phyloP scores from a whole-genome alignment of 2,888 invertebrate genomes.

The Melinopterus prodromus region DNA sequence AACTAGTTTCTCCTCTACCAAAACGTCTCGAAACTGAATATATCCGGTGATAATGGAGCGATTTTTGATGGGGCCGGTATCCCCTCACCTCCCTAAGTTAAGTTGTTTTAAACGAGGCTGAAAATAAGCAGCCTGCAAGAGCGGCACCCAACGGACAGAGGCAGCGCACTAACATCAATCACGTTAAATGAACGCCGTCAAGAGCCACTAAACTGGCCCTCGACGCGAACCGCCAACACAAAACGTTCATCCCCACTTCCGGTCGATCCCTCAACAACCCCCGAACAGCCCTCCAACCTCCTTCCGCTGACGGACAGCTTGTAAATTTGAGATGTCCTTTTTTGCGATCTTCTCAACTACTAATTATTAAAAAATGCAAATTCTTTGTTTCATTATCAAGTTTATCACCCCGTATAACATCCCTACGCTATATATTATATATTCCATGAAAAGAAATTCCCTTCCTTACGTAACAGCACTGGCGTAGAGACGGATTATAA shows the following conservation, averaged over 20 bases:
- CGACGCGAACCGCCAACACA: neutral
- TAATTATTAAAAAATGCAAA: no score
- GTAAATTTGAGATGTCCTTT: neutral
- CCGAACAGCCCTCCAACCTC: neutral
- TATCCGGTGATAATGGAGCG: neutral
- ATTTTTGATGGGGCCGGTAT: neutral
- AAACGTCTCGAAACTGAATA: neutral
- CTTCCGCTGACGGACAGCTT: neutral
- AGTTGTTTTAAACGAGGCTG: neutral
- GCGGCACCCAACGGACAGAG: neutral
- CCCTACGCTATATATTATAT: no score
- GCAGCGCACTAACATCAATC: neutral
- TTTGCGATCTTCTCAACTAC: neutral
- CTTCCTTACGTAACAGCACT: no score
- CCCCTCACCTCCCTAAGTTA: neutral
- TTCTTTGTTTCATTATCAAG: no score
- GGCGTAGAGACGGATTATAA: no score
- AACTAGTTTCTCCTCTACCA: no score
- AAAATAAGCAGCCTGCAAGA: neutral
- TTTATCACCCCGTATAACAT: no score
- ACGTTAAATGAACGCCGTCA: neutral
- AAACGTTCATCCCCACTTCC: conserved; percentile 4
- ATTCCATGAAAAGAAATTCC: no score
- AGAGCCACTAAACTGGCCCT: conserved; percentile 4
- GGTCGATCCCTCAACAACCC: neutral